phyloP scores from a whole-genome alignment of 2,888 invertebrate species.

The Carabus problematicus region DNA sequence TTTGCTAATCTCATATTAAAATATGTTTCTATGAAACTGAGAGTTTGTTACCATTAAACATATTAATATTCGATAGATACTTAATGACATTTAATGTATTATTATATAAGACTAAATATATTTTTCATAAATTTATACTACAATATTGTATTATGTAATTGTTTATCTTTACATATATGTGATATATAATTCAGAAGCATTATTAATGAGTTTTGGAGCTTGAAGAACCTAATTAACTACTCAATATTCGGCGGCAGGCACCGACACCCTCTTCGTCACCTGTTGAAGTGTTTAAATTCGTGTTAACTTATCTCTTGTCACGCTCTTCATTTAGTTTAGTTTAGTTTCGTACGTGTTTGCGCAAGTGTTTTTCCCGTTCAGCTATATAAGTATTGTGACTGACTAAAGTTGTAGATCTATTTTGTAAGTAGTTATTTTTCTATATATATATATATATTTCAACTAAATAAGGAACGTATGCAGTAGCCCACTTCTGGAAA shows the following conservation, averaged over 20 bases:
- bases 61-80: too few relatives aligned
- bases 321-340: slow-evolving; percentile 24
- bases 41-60: too few relatives aligned
- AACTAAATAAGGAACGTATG: too few relatives aligned
- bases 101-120: too few relatives aligned
- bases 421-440: neutral
- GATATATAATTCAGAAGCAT: neutral
- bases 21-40: too few relatives aligned
- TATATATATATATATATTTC: too few relatives aligned
- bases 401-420: too few relatives aligned
- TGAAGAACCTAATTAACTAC: slow-evolving; percentile 28
- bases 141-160: neutral
- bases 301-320: slow-evolving; percentile 33
- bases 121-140: too few relatives aligned
- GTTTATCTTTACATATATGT: neutral
- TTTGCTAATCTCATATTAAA: neutral
- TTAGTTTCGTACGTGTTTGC: slow-evolving; percentile 27
- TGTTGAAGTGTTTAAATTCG: slow-evolving; percentile 39
- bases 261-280: slow-evolving; percentile 34
- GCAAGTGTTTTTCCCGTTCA: neutral
- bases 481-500: too few relatives aligned
- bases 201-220: slow-evolving; percentile 7
- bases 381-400: neutral
- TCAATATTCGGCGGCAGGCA: slow-evolving; percentile 37
- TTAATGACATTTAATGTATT: too few relatives aligned